Base-by-base conservation (phyloP, 1,140 invertebrate species). In the Uloborus diversus region DNA sequence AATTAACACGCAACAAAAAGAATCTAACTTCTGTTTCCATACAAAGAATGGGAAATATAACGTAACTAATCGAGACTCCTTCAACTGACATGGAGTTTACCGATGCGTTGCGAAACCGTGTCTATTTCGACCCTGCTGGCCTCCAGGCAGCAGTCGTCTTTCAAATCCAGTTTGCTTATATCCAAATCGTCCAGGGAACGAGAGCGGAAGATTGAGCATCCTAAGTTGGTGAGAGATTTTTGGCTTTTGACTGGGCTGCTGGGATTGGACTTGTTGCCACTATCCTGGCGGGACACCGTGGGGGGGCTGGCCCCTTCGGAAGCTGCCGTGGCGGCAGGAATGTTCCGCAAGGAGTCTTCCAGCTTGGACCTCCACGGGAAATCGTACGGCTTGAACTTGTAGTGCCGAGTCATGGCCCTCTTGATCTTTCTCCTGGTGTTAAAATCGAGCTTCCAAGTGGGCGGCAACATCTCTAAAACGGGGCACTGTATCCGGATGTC, bases 211-310 rank as follows among this genome's bases (percentile, higher is more conserved):
- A 80, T 62, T 65, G 78, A 64, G 78, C 37, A 23, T 47, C 65
- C 76, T n/a, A 32, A 23, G 33, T 20, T 64, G 14, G 42, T 27
- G 2, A 57, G 25, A 17, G 65, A 69, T 27, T 49, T 79, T 64
- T 80, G 66, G 68, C 78, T 80, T 71, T 80, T 80, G 13, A 71
- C 64, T 27, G 78, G 78, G 61, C 78, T 80, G 56, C 68, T 68
- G 9, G 78, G 78, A 42, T 80, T 80, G 14, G 78, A 80, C 49
- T 80, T 80, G 68, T 80, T 80, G n/a, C 66, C 78, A 80, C 78
- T 80, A 28, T 80, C 78, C 37, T 80, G 78, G 2, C 78, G 37
- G 5, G 78, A 64, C 14, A 70, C 59, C 9, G 25, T 27, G 0
- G 78, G 37, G 13, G 78, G 59, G 47, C 37, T 68, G 64, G 51